Conservation (phyloP, 2,888 invertebrate genomes). For the Zaprionus obscuricornis region DNA sequence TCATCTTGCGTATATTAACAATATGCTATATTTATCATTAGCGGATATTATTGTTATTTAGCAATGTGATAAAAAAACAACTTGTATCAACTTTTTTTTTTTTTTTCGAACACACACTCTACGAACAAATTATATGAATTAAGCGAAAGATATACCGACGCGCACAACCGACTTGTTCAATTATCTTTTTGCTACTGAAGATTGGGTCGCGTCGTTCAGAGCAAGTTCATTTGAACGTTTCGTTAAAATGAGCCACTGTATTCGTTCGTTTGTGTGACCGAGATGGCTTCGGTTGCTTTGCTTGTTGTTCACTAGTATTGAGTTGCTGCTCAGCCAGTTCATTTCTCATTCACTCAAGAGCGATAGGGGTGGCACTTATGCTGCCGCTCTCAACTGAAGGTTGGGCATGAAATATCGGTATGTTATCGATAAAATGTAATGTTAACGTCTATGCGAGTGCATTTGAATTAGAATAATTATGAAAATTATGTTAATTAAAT, state of each 20-base stretch:
- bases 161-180: conserved; percentile 39
- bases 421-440: conserved; percentile 23
- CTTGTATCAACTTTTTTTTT: conserved; percentile 24
- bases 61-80: conserved; percentile 28
- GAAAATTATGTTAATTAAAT: no score
- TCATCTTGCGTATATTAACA: conserved; percentile 22
- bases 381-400: background rate
- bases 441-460: conserved; percentile 8
- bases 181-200: conserved; percentile 47
- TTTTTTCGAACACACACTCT: conserved; percentile 21
- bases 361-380: conserved; percentile 32
- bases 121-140: conserved; percentile 49
- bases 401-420: background rate
- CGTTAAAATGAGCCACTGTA: no score
- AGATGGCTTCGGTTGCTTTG: no score
- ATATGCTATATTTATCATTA: conserved; percentile 24
- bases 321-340: no score
- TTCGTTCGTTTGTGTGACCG: no score
- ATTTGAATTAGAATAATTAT: conserved; percentile 24
- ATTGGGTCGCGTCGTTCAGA: no score
- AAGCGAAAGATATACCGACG: conserved; percentile 24
- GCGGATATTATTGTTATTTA: conserved; percentile 26
- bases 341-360: no score
- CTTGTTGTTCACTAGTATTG: no score
- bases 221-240: no score